A percentile compares a stretch with the other conserved stretches of the same genome.
Conservation (phyloP, 1,140 invertebrate genomes). For the Grapholita molesta region DNA sequence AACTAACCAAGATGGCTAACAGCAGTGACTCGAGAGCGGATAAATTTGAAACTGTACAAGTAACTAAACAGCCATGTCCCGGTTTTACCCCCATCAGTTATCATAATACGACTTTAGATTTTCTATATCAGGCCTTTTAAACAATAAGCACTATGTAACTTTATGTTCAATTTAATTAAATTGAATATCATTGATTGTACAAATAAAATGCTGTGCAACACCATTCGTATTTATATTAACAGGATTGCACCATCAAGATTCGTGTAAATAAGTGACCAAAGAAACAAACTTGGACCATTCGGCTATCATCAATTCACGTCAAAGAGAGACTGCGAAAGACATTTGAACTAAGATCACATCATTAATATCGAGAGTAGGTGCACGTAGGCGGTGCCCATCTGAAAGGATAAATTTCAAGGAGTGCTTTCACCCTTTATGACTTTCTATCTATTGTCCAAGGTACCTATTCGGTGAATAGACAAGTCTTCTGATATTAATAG, state of each 20-base stretch:
- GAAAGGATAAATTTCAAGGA: conserved; percentile 64
- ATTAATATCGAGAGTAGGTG: conserved; percentile 69
- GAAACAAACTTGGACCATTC: conserved; percentile 57
- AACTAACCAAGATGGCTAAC: no score
- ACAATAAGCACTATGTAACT: no score
- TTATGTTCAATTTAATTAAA: no score
- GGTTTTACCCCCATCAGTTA: no score
- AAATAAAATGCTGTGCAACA: not conserved
- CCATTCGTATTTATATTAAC: no score
- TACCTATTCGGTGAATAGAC: conserved; percentile 34
- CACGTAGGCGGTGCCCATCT: conserved; percentile 55
- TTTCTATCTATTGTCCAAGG: conserved; percentile 54
- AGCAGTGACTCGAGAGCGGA: no score
- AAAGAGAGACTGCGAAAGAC: conserved; percentile 58
- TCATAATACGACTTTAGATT: no score
- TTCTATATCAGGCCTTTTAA: no score
- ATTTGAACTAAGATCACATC: conserved; percentile 72
- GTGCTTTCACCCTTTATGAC: conserved; percentile 70
- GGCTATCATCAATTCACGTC: conserved; percentile 68
- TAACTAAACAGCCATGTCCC: no score
- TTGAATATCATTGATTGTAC: no score
- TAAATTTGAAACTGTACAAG: no score
- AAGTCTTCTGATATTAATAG: not conserved
- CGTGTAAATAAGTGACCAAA: conserved; percentile 37
- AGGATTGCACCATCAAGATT: not conserved